A percentile compares a stretch with the other conserved stretches of the same genome.
Evolutionary conservation across 1,140 invertebrate species (phyloP).

Genomic region (Dreissena polymorpha): DNA sequence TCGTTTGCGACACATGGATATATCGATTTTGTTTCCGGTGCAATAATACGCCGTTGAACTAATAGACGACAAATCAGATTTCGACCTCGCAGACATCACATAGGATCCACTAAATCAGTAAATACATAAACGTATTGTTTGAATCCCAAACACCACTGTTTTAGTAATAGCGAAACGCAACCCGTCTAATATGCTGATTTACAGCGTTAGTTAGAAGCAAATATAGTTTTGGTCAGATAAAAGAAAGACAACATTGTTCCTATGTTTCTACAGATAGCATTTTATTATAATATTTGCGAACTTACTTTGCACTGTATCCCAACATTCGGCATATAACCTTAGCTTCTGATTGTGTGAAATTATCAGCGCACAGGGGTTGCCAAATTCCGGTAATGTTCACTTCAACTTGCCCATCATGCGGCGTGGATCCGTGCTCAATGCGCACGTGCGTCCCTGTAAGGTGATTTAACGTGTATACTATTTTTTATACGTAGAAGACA

Average conservation of each 20-base stretch:
- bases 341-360: background rate
- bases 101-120: no score
- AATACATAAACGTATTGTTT: background rate
- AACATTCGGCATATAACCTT: constrained; percentile 8
- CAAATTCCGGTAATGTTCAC: no score
- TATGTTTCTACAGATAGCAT: background rate
- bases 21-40: no score
- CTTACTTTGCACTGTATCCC: background rate
- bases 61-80: no score
- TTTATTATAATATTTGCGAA: background rate
- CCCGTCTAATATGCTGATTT: background rate
- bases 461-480: no score
- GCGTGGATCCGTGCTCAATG: no score
- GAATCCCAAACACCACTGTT: background rate
- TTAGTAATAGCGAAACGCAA: background rate
- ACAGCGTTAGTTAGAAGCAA: background rate
- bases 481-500: no score
- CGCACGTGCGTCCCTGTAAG: background rate
- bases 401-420: no score
- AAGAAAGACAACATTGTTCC: background rate
- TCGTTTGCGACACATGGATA: no score
- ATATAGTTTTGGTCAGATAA: background rate
- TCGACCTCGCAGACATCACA: no score
- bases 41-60: no score
- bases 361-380: no score